Conservation (phyloP, 2,888 invertebrate genomes). For the Hirtodrosophila cameraria region DNA sequence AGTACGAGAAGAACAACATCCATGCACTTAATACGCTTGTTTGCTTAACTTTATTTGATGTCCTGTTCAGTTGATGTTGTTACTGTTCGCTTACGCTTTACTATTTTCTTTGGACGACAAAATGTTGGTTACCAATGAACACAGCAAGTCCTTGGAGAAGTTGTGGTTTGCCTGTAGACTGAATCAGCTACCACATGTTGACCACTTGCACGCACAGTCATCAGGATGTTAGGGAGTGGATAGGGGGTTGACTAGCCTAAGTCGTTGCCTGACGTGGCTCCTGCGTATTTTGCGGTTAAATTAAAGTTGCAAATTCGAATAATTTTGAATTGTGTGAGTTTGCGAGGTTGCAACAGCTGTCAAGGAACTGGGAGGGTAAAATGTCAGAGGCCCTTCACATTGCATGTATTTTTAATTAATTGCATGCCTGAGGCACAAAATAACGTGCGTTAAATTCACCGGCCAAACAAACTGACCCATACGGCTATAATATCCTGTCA, state of each 20-base stretch:
- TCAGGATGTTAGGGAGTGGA: neutral
- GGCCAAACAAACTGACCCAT: conserved; percentile 24
- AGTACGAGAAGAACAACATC: conserved; percentile 42
- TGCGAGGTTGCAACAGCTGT: conserved; percentile 10
- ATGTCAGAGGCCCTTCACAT: conserved; percentile 61
- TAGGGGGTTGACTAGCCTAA: conserved; percentile 18
- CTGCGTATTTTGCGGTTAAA: conserved; percentile 62
- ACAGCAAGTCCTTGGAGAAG: conserved; percentile 38
- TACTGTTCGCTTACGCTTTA: conserved; percentile 21
- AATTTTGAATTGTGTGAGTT: conserved; percentile 25
- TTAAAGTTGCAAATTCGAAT: conserved; percentile 50
- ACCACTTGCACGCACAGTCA: conserved; percentile 36
- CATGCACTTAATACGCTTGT: conserved; percentile 70
- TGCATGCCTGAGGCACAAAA: conserved; percentile 60
- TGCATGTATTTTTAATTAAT: conserved; percentile 80
- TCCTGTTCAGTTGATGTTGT: conserved; percentile 50
- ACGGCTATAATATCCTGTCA: too few relatives aligned
- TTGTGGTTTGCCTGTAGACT: conserved; percentile 1
- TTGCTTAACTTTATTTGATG: conserved; percentile 69
- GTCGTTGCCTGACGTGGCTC: conserved; percentile 31
- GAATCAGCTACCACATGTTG: conserved; percentile 33
- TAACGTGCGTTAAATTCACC: conserved; percentile 32
- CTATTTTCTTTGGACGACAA: conserved; percentile 57
- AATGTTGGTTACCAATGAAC: conserved; percentile 58
- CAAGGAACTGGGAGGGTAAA: conserved; percentile 12